Evolutionary conservation across 2,888 invertebrate genomes (phyloP).

Genomic region (Ophion ventricosus): DNA sequence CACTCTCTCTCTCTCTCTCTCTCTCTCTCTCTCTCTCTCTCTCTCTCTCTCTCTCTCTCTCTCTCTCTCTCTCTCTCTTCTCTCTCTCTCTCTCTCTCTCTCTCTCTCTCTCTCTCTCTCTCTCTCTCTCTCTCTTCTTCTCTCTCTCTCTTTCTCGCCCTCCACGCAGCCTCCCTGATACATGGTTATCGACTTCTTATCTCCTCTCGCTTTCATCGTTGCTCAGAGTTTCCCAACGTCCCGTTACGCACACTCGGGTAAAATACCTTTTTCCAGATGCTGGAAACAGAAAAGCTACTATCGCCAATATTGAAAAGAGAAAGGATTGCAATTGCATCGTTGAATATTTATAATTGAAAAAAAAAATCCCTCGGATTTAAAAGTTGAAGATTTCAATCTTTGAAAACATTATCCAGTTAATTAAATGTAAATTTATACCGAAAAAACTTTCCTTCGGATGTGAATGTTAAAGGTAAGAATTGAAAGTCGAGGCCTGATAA

Average conservation of each 20-base stretch:
- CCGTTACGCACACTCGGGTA: not conserved
- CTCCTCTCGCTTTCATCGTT: conserved; percentile 33
- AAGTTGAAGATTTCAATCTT: not conserved
- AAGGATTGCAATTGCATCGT: not conserved
- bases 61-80: not conserved
- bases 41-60: conserved; percentile 5
- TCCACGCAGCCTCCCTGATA: conserved; percentile 27
- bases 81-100: conserved; percentile 10
- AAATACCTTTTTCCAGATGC: not conserved
- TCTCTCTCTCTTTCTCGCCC: not conserved
- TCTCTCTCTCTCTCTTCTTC: not conserved
- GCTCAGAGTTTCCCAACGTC: conserved; percentile 11
- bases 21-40: not conserved
- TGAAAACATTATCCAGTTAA: not conserved
- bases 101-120: not conserved
- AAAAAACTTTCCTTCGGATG: not conserved
- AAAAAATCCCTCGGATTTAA: not conserved
- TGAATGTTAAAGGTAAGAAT: not conserved
- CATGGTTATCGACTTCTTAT: conserved; percentile 57
- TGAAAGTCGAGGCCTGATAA: not conserved
- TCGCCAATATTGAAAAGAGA: not conserved
- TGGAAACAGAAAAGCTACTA: not conserved
- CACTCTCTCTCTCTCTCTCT: not conserved
- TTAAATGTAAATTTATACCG: not conserved
- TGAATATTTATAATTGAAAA: not conserved